phyloP scores from a whole-genome alignment of 2,113 vertebrate species.

The Clarias gariepinus region DNA sequence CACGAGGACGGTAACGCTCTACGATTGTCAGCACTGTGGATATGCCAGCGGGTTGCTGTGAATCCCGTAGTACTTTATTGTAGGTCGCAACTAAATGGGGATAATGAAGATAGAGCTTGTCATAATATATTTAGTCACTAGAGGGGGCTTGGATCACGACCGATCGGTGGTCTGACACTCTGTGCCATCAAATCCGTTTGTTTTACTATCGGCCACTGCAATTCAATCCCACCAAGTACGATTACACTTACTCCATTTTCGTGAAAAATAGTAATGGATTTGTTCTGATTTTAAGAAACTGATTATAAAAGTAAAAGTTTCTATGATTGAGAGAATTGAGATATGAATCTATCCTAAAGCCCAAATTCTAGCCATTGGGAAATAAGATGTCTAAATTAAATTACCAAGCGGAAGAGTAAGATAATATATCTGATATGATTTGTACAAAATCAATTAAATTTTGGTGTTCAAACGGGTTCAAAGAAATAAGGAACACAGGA shows the following conservation, averaged over 20 bases:
- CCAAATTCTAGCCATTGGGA: neutral
- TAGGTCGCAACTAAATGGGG: neutral
- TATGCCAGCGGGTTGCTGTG: neutral
- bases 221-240: neutral
- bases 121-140: constrained; percentile 47
- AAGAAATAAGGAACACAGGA: constrained; percentile 30
- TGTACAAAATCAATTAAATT: neutral
- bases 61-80: neutral
- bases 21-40: constrained; percentile 13
- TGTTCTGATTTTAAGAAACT: neutral
- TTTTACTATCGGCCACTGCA: neutral
- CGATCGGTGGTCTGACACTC: neutral
- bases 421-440: neutral
- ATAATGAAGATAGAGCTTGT: neutral
- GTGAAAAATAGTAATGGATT: constrained; percentile 13
- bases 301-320: neutral
- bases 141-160: constrained; percentile 63
- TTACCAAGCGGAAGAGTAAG: neutral
- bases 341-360: neutral
- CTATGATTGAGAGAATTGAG: neutral
- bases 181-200: constrained; percentile 6
- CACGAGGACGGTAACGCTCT: neutral
- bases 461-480: neutral
- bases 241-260: neutral
- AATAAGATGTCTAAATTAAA: neutral